A percentile compares a stretch with the other conserved stretches of the same genome.
These are phyloP conservation scores for Pao palembangensis DNA, from an alignment of 2,113 vertebrate species.

Conservation along the genomic window DNA sequence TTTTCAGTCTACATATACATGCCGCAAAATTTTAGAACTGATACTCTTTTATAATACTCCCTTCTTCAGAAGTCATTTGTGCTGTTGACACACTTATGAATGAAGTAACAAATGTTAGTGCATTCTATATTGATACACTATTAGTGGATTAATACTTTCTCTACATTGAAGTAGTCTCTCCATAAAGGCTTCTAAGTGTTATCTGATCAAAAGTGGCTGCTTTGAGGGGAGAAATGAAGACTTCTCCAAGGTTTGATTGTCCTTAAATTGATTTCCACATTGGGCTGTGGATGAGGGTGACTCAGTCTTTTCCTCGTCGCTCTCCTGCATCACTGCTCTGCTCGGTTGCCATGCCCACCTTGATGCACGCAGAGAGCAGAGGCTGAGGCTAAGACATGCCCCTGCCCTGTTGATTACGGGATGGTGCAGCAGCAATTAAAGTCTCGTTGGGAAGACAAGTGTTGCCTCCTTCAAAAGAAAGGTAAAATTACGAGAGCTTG, in stretches of 20 bases:
- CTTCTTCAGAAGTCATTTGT: too few species aligned
- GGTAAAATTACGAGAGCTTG: constrained; percentile 6
- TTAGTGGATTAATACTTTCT: too few species aligned
- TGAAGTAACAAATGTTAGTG: too few species aligned
- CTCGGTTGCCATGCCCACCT: constrained; percentile 58
- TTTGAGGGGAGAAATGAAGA: background rate
- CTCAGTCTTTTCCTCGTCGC: constrained; percentile 36
- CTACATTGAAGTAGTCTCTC: background rate
- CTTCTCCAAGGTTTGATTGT: background rate
- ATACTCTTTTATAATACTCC: too few species aligned
- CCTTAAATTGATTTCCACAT: constrained; percentile 37
- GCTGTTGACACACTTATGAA: too few species aligned
- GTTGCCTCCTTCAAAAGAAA: constrained; percentile 6
- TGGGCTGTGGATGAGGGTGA: constrained; percentile 32
- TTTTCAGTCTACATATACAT: too few species aligned
- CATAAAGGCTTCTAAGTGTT: background rate
- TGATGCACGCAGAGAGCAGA: constrained; percentile 39
- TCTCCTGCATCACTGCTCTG: constrained; percentile 30
- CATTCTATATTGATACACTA: too few species aligned
- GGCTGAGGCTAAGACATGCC: constrained; percentile 11
- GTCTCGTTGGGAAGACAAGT: constrained; percentile 7
- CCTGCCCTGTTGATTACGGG: background rate
- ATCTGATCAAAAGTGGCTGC: background rate
- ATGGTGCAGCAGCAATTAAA: constrained; percentile 20
- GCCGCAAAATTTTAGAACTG: too few species aligned